phyloP scores from a whole-genome alignment of 2,113 vertebrate species.

The Lepus americanus region DNA sequence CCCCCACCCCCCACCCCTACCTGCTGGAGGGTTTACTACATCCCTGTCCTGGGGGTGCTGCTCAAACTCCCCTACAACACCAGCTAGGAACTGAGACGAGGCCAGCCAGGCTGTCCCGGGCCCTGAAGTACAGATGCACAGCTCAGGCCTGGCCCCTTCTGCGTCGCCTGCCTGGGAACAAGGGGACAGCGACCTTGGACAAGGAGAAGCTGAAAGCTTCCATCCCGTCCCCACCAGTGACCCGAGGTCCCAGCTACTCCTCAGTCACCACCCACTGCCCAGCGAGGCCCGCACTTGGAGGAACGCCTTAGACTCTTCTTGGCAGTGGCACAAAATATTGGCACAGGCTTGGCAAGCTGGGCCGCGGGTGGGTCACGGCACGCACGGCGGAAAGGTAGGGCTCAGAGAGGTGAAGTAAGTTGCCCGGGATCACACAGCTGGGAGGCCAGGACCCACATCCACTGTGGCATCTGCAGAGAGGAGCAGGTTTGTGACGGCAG shows the following conservation, averaged over 20 bases:
- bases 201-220: not conserved
- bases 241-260: not conserved
- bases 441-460: not conserved
- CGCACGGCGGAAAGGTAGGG: not conserved
- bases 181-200: not conserved
- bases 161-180: not conserved
- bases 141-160: not conserved
- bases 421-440: not conserved
- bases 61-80: not conserved
- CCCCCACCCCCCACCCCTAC: not conserved
- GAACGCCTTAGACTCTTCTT: not conserved
- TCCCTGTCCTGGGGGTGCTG: not conserved
- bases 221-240: not conserved
- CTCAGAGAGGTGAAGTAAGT: not conserved
- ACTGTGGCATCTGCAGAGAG: fast-evolving
- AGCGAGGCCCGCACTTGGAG: not conserved
- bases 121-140: not conserved
- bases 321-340: not conserved
- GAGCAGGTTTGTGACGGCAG: not conserved
- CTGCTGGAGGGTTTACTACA: not conserved
- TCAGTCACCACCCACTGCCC: not conserved
- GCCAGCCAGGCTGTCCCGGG: too few relatives aligned
- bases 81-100: not conserved
- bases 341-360: not conserved
- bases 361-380: not conserved